Conservation (phyloP, 2,888 invertebrate species). For the Trichopria drosophilae region DNA sequence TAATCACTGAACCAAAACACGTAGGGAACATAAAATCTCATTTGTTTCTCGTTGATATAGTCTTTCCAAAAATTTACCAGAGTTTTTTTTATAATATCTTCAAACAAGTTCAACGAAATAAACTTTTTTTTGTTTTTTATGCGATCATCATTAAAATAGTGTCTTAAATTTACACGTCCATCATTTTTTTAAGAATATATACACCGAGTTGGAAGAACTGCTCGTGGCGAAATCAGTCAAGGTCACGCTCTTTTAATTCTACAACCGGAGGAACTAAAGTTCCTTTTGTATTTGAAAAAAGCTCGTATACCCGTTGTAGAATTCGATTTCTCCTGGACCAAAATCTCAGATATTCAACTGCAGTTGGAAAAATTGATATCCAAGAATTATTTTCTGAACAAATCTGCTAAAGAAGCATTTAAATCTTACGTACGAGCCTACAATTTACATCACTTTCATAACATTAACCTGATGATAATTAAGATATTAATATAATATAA, state of each 20-base stretch:
- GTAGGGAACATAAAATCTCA: too few relatives aligned
- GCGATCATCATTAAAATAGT: too few relatives aligned
- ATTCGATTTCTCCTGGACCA: slow-evolving; percentile 96
- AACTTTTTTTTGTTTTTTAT: too few relatives aligned
- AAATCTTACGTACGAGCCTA: slow-evolving; percentile 95
- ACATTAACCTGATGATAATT: too few relatives aligned
- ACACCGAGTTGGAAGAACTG: slow-evolving; percentile 96
- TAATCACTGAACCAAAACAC: too few relatives aligned
- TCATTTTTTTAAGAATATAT: slow-evolving; percentile 92
- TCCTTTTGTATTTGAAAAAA: slow-evolving; percentile 89
- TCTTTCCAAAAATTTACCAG: too few relatives aligned
- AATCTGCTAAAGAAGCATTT: slow-evolving; percentile 95
- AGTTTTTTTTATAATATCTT: too few relatives aligned
- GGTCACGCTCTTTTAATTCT: slow-evolving; percentile 93
- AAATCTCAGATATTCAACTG: slow-evolving; percentile 93
- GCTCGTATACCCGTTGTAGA: slow-evolving; percentile 94
- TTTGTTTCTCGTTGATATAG: too few relatives aligned
- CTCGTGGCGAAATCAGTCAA: slow-evolving; percentile 88
- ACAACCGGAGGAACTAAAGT: slow-evolving; percentile 93
- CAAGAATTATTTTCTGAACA: slow-evolving; percentile 93
- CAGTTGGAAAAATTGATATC: slow-evolving; percentile 92
- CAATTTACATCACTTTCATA: slow-evolving; percentile 92
- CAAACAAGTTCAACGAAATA: too few relatives aligned
- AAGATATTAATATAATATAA: too few relatives aligned
- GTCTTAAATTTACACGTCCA: too few relatives aligned